Evolutionary conservation across 2,113 vertebrate genomes (phyloP).

Genomic region (Girardinichthys multiradiatus): DNA sequence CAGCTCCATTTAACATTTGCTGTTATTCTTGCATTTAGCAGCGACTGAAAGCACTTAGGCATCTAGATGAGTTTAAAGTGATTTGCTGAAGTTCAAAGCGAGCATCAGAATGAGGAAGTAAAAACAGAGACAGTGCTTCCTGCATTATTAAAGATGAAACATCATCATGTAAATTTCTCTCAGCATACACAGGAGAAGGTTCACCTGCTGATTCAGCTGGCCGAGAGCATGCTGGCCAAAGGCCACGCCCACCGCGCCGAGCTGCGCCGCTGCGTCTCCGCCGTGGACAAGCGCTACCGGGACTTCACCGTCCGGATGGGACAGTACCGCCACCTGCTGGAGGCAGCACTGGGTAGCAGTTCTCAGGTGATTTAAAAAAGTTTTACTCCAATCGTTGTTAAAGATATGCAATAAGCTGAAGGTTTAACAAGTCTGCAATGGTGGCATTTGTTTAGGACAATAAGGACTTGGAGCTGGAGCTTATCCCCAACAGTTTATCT

Average conservation of each 20-base stretch:
- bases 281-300: conserved; percentile 93
- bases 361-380: conserved; percentile 80
- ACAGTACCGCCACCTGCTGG: conserved; percentile 92
- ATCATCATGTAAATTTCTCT: neutral
- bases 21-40: too few species aligned
- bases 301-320: conserved; percentile 96
- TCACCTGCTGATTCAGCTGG: conserved; percentile 95
- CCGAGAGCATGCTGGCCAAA: conserved; percentile 96
- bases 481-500: conserved; percentile 95
- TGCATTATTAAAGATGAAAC: too few species aligned
- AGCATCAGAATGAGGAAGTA: too few species aligned
- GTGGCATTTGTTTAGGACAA: conserved; percentile 82
- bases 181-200: conserved; percentile 99
- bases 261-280: conserved; percentile 95
- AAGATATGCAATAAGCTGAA: too few species aligned
- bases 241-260: conserved; percentile 93
- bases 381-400: too few species aligned
- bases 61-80: too few species aligned
- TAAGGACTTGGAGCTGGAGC: conserved; percentile 94
- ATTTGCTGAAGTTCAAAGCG: too few species aligned
- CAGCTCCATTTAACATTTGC: too few species aligned
- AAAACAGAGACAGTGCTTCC: too few species aligned
- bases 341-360: conserved; percentile 91
- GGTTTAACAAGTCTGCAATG: too few species aligned
- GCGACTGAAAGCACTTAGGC: too few species aligned